phyloP scores from a whole-genome alignment of 2,113 vertebrate genomes.

The Nycticorax nycticorax region DNA sequence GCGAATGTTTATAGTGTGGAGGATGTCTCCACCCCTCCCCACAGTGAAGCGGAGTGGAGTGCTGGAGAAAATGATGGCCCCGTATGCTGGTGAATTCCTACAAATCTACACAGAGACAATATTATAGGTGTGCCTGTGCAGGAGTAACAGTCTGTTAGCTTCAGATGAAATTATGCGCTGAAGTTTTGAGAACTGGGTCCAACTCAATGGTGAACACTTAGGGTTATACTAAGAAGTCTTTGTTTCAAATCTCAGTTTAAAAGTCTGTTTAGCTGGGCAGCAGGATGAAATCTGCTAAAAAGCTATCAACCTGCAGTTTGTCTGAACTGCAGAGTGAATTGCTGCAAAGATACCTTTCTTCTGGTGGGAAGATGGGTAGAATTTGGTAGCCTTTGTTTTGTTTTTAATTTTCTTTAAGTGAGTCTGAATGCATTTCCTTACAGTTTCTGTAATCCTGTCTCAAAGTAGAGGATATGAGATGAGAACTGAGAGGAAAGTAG shows the following conservation, averaged over 20 bases:
- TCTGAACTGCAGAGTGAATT: not conserved
- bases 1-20: not conserved
- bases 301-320: not conserved
- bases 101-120: not conserved
- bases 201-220: not conserved
- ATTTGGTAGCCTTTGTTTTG: not conserved
- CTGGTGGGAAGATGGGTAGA: not conserved
- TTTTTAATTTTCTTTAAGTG: not conserved
- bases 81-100: not conserved
- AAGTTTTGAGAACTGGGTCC: not conserved
- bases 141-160: not conserved
- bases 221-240: not conserved
- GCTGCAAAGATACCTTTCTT: not conserved
- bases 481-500: not conserved
- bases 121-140: conserved; percentile 16
- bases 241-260: not conserved
- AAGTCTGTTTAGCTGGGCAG: conserved; percentile 15
- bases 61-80: not conserved
- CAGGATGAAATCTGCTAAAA: not conserved
- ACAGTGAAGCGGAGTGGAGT: not conserved
- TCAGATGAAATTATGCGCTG: not conserved
- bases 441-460: not conserved
- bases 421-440: not conserved
- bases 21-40: not conserved
- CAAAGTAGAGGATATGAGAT: not conserved